These are phyloP conservation scores for Coecobrya sp. DNA, from an alignment of 2,888 invertebrate genomes.

Conservation along the genomic window DNA sequence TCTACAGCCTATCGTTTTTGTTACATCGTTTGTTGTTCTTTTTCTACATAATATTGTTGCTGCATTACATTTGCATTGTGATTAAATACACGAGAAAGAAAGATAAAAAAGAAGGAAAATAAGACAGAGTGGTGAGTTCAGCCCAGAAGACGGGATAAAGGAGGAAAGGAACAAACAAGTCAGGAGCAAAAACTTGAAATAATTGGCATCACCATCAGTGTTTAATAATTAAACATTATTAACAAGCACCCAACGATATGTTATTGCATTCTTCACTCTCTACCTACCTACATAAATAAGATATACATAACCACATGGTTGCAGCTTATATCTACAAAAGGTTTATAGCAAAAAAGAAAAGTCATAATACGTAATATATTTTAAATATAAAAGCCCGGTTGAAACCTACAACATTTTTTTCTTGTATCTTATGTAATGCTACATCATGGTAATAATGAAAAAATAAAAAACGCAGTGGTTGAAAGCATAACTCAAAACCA, in stretches of 20 bases:
- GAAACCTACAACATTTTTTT: conserved; percentile 10
- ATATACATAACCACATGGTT: conserved; percentile 51
- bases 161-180: conserved; percentile 81
- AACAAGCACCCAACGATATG: conserved; percentile 81
- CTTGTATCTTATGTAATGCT: conserved; percentile 37
- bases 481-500: conserved; percentile 67
- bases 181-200: conserved; percentile 85
- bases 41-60: conserved; percentile 6
- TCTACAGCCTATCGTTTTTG: background rate
- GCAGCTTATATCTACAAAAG: conserved; percentile 15
- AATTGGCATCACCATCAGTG: conserved; percentile 84
- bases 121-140: conserved; percentile 60
- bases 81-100: conserved; percentile 59
- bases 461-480: conserved; percentile 59
- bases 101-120: conserved; percentile 32
- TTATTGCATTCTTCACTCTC: conserved; percentile 71
- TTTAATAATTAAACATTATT: conserved; percentile 83
- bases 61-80: conserved; percentile 41
- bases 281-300: conserved; percentile 63
- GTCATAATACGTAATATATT: no score
- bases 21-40: conserved; percentile 1
- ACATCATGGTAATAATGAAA: conserved; percentile 41
- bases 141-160: conserved; percentile 75
- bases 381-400: conserved; percentile 19
- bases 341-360: conserved; percentile 23